phyloP scores from a whole-genome alignment of 2,888 invertebrate genomes.

The Limnephilus marmoratus region DNA sequence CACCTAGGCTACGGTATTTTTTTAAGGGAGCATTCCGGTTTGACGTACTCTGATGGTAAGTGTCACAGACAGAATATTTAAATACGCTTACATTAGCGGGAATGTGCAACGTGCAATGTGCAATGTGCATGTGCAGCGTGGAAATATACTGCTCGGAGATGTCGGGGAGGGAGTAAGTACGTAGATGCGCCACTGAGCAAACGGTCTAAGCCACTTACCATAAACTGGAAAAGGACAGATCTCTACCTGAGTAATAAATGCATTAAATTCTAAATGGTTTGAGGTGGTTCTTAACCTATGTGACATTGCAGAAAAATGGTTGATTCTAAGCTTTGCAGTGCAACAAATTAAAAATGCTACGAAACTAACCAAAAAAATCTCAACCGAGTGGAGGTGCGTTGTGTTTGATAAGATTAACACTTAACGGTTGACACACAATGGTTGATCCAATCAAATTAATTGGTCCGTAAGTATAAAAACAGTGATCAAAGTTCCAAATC shows the following conservation, averaged over 20 bases:
- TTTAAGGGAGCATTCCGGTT: constrained; percentile 53
- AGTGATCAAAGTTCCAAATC: no score
- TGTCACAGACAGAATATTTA: constrained; percentile 63
- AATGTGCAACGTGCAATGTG: not conserved
- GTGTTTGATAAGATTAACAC: no score
- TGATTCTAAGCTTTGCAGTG: no score
- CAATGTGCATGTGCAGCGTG: not conserved
- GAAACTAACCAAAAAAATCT: no score
- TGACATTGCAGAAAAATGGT: not conserved
- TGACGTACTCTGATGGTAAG: constrained; percentile 61
- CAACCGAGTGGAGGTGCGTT: no score
- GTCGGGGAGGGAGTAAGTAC: not conserved
- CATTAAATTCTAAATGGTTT: not conserved
- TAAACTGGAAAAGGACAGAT: not conserved
- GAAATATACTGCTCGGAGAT: not conserved
- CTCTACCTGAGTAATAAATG: not conserved
- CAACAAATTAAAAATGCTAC: no score
- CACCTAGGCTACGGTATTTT: constrained; percentile 30
- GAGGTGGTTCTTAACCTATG: not conserved
- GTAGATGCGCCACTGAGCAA: not conserved
- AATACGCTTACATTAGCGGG: constrained; percentile 56
- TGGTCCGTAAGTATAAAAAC: no score
- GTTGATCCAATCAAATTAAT: no score
- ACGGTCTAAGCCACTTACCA: not conserved
- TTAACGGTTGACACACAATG: no score